Conservation (phyloP, 2,113 vertebrate species). For the Saiga tatarica region DNA sequence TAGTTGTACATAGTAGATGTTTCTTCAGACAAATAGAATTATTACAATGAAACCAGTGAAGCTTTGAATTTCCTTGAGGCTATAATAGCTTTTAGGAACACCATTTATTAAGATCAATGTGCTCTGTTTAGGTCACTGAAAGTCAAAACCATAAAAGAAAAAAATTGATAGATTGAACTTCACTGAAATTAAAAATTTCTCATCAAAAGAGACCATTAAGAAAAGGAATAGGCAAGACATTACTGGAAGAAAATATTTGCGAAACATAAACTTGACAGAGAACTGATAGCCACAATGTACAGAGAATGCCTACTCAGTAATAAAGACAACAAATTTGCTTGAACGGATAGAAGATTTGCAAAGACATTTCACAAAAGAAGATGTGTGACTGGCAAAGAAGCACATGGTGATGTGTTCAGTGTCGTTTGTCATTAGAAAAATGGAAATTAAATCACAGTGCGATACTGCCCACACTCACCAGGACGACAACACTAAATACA, state of each 20-base stretch:
- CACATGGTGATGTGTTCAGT: neutral
- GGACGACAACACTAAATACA: neutral
- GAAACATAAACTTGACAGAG: constrained; percentile 1
- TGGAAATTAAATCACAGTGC: neutral
- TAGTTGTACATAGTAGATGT: neutral
- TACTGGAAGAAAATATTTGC: constrained; percentile 2
- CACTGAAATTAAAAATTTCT: neutral
- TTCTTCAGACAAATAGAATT: constrained; percentile 3
- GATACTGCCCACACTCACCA: neutral
- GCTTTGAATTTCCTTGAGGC: neutral
- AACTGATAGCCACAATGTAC: neutral
- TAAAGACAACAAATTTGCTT: neutral
- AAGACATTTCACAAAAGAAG: neutral
- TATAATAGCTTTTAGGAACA: neutral
- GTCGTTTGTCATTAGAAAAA: constrained; percentile 4
- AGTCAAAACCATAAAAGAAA: constrained; percentile 26
- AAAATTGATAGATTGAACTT: neutral
- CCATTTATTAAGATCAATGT: neutral
- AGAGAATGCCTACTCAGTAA: neutral
- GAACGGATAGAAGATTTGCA: neutral
- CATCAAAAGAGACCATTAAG: neutral
- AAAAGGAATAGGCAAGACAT: constrained; percentile 1
- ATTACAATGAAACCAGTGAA: neutral
- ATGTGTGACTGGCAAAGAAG: neutral
- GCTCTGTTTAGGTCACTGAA: neutral